Conservation (phyloP, 1,140 invertebrate species). For the Thalassaphorura encarpata region DNA sequence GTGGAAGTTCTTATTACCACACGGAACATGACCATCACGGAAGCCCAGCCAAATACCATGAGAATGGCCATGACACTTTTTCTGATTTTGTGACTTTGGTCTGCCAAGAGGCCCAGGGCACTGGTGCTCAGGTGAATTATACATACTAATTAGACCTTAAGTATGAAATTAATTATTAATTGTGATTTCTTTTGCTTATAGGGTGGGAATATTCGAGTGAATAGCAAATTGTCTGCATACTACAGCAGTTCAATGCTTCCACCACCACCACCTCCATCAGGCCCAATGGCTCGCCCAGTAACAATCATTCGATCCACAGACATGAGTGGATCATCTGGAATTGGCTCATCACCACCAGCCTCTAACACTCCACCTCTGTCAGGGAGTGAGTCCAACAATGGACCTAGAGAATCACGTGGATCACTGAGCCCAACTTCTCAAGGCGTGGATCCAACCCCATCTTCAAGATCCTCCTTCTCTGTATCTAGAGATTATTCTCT, state of each 20-base stretch:
- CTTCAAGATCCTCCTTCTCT: conserved; percentile 24
- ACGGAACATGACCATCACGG: conserved; percentile 43
- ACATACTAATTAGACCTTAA: background rate
- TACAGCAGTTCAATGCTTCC: conserved; percentile 82
- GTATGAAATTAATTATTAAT: conserved; percentile 2
- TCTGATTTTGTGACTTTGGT: conserved; percentile 94
- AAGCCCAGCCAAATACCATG: conserved; percentile 63
- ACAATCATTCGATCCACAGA: conserved; percentile 86
- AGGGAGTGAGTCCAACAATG: conserved; percentile 14
- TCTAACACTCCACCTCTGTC: conserved; percentile 49
- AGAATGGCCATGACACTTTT: conserved; percentile 78
- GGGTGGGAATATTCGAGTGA: conserved; percentile 30
- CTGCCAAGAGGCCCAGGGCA: conserved; percentile 81
- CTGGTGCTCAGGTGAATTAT: conserved; percentile 58
- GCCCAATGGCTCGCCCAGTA: conserved; percentile 85
- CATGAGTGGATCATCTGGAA: conserved; percentile 33
- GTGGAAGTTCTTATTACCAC: conserved; percentile 45
- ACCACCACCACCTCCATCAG: conserved; percentile 77
- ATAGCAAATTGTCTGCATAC: conserved; percentile 61
- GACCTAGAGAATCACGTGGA: conserved; percentile 25
- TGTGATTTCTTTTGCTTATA: background rate
- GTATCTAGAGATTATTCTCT: conserved; percentile 32
- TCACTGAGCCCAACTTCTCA: conserved; percentile 33
- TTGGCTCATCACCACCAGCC: conserved; percentile 46
- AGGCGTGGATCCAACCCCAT: conserved; percentile 26